Evolutionary conservation across 2,113 vertebrate species (phyloP).

Genomic region (Oxyruncus cristatus): DNA sequence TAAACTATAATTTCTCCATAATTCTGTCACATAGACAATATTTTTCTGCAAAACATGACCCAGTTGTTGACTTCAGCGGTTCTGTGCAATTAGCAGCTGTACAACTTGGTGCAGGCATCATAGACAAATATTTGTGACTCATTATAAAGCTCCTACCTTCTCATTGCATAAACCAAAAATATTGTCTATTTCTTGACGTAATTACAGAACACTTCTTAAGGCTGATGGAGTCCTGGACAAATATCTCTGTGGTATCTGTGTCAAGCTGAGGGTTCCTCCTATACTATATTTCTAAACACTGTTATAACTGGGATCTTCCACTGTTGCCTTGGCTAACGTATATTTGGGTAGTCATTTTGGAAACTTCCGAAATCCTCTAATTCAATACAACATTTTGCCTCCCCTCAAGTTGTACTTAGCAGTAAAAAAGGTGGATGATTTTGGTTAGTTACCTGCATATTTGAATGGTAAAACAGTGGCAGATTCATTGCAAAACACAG

Average conservation of each 20-base stretch:
- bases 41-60: conserved; percentile 44
- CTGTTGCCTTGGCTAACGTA: not conserved
- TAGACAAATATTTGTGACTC: not conserved
- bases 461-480: conserved; percentile 56
- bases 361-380: not conserved
- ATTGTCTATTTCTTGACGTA: conserved; percentile 67
- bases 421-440: not conserved
- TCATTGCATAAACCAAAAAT: conserved; percentile 49
- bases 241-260: conserved; percentile 45
- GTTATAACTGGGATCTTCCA: conserved; percentile 50
- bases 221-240: conserved; percentile 41
- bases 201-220: conserved; percentile 34
- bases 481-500: conserved; percentile 60
- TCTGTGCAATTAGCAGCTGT: not conserved
- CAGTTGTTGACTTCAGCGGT: not conserved
- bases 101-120: not conserved
- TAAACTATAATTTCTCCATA: conserved; percentile 10
- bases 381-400: not conserved
- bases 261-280: conserved; percentile 44
- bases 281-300: conserved; percentile 24
- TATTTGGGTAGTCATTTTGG: not conserved
- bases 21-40: conserved; percentile 66
- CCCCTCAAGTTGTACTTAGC: not conserved
- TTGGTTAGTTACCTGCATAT: not conserved
- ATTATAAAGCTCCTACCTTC: not conserved